A percentile compares a stretch with the other conserved stretches of the same genome.
Conservation (phyloP, 2,888 invertebrate genomes). For the Torymus texanus region DNA sequence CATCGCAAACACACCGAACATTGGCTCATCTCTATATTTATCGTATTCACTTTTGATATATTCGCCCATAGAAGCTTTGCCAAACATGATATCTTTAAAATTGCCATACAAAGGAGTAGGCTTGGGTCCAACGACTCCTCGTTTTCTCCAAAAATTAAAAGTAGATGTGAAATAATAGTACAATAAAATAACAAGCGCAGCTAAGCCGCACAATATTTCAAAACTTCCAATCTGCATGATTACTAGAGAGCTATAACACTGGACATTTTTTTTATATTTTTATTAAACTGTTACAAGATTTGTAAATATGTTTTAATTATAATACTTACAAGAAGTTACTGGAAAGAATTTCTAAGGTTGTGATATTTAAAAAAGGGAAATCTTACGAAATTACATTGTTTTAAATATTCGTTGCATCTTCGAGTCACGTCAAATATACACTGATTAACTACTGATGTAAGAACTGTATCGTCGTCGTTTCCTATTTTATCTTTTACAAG, state of each 20-base stretch:
- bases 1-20: constrained; percentile 61
- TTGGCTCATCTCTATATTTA: constrained; percentile 52
- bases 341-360: not conserved
- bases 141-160: constrained; percentile 74
- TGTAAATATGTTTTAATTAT: too few species aligned
- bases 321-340: too few species aligned
- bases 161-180: constrained; percentile 70
- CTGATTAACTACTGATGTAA: not conserved
- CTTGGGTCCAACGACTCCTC: constrained; percentile 70
- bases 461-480: too few species aligned
- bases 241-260: not conserved
- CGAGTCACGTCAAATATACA: too few species aligned
- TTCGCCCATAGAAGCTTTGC: constrained; percentile 68
- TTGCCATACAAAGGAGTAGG: constrained; percentile 75
- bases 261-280: too few species aligned
- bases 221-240: constrained; percentile 53
- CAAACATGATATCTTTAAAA: constrained; percentile 68
- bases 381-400: too few species aligned
- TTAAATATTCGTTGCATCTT: too few species aligned
- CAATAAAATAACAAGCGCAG: constrained; percentile 50
- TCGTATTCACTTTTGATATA: constrained; percentile 70
- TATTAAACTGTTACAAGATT: too few species aligned
- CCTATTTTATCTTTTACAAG: too few species aligned
- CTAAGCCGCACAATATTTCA: constrained; percentile 56
- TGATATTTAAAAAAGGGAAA: not conserved